phyloP scores from a whole-genome alignment of 1,140 invertebrate genomes.

The Drosophila fuyamai region DNA sequence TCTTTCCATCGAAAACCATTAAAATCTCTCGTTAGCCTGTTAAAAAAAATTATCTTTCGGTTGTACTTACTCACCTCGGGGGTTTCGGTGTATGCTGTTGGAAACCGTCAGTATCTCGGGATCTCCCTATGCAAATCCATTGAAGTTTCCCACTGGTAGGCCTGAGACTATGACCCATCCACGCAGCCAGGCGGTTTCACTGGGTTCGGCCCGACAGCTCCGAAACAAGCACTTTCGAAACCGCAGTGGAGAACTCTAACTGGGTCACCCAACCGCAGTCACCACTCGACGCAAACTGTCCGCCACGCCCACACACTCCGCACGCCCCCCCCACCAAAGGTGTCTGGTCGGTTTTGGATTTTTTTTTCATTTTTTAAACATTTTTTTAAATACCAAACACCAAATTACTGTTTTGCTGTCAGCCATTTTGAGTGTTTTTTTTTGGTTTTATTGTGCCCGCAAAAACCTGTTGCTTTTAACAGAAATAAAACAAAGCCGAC shows the following conservation, averaged over 20 bases:
- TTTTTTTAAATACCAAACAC: conserved; percentile 12
- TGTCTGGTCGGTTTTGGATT: conserved; percentile 24
- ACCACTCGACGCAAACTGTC: conserved; percentile 15
- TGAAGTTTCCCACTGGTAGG: conserved; percentile 5
- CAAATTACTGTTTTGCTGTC: conserved; percentile 29
- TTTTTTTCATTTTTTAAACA: background rate
- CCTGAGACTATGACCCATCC: conserved; percentile 14
- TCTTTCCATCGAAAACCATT: background rate
- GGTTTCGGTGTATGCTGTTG: background rate
- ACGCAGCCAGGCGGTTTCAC: conserved; percentile 1
- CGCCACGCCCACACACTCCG: conserved; percentile 35
- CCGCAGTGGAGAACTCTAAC: conserved; percentile 29
- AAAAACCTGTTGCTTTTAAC: conserved; percentile 38
- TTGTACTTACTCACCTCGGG: background rate
- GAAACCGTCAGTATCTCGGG: conserved; percentile 8
- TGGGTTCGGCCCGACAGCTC: conserved; percentile 14
- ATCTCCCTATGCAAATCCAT: conserved; percentile 1
- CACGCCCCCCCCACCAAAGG: conserved; percentile 1
- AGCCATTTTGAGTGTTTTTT: conserved; percentile 22
- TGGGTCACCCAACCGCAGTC: conserved; percentile 49
- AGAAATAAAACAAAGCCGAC: conserved; percentile 14
- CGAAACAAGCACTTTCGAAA: conserved; percentile 39
- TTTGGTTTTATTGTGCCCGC: background rate
- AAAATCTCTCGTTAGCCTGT: background rate
- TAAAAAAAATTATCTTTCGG: background rate